Conservation (phyloP, 2,797 vertebrate species). For the Melanogrammus aeglefinus region DNA sequence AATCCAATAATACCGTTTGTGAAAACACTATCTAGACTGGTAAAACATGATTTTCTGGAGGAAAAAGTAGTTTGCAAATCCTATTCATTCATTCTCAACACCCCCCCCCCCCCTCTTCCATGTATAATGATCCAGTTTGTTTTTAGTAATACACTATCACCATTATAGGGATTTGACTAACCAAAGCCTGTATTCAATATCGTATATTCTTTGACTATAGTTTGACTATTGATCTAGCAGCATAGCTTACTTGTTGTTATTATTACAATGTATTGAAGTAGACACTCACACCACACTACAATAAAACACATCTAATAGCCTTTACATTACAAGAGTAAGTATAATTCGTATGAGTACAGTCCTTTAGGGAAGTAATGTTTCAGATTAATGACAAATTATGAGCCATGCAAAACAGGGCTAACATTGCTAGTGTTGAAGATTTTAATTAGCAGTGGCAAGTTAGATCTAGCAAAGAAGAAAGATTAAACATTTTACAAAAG, state of each 20-base stretch:
- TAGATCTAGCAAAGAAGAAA: not conserved
- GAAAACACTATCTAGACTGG: not conserved
- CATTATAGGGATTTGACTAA: no score
- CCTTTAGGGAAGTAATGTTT: not conserved
- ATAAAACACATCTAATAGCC: not conserved
- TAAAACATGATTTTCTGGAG: not conserved
- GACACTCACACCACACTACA: not conserved
- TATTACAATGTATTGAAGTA: not conserved
- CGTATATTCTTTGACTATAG: no score
- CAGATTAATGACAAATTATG: no score
- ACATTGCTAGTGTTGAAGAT: not conserved
- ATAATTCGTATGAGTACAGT: not conserved
- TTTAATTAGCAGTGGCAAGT: not conserved
- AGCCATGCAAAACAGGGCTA: no score
- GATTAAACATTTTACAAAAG: not conserved
- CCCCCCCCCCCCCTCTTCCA: no score
- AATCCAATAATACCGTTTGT: conserved; percentile 24
- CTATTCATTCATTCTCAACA: not conserved
- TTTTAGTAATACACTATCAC: not conserved
- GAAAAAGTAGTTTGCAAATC: not conserved
- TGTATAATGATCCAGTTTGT: not conserved
- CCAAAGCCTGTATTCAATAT: no score
- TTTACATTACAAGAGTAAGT: not conserved
- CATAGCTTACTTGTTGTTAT: not conserved
- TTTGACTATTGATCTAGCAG: no score